Percentiles rank a stretch among this genome's conserved stretches.
Evolutionary conservation across 2,888 invertebrate genomes (phyloP).

Genomic region (Malacosoma neustria): DNA sequence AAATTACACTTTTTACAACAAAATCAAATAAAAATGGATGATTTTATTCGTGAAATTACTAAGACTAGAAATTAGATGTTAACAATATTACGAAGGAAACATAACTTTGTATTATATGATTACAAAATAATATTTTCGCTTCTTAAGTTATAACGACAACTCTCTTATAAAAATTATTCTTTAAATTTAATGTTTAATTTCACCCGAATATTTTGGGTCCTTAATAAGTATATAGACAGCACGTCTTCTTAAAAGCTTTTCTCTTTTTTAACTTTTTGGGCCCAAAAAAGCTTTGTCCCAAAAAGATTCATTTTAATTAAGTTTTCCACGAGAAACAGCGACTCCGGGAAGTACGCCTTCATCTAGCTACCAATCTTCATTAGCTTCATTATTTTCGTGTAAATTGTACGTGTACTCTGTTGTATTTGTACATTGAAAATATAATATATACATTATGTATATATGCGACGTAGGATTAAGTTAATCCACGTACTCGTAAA

Average conservation of each 20-base stretch:
- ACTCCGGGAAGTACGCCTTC: constrained; percentile 43
- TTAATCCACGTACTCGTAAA: no score
- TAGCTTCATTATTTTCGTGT: constrained; percentile 52
- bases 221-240: constrained; percentile 21
- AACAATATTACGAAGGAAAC: no score
- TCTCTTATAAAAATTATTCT: not conserved
- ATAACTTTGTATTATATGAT: no score
- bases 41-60: no score
- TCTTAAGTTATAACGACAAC: no score
- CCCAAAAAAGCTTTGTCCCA: constrained; percentile 42
- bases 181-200: not conserved
- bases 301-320: constrained; percentile 68
- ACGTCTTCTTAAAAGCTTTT: constrained; percentile 26
- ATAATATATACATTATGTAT: no score
- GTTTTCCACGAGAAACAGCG: constrained; percentile 54
- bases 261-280: constrained; percentile 37
- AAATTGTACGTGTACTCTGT: constrained; percentile 27
- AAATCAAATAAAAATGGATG: no score
- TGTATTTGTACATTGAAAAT: constrained; percentile 9
- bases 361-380: constrained; percentile 64
- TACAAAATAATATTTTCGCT: no score
- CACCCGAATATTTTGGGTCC: not conserved
- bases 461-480: no score
- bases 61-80: no score
- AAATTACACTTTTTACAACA: no score